phyloP scores from a whole-genome alignment of 2,797 vertebrate species.

The Valencia hispanica region DNA sequence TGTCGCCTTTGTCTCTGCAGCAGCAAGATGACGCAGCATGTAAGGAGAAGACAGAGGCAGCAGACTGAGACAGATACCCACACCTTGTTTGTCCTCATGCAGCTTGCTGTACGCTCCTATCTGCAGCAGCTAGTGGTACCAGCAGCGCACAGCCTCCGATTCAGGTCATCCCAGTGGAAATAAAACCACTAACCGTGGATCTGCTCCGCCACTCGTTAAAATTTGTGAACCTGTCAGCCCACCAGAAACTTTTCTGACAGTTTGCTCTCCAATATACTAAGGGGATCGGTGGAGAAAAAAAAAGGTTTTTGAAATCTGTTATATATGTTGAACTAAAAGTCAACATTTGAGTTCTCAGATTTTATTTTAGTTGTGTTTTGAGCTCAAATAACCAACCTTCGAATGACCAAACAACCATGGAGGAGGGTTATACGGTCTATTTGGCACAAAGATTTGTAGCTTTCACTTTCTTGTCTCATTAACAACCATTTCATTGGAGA shows the following conservation, averaged over 20 bases:
- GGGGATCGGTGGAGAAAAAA: neutral
- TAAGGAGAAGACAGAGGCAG: conserved; percentile 23
- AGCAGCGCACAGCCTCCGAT: conserved; percentile 13
- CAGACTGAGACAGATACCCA: conserved; percentile 30
- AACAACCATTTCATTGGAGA: too few relatives aligned
- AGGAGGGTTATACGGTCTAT: neutral
- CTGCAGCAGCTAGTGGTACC: conserved; percentile 14
- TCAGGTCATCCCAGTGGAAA: conserved; percentile 40
- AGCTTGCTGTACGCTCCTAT: conserved; percentile 18
- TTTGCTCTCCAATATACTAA: neutral
- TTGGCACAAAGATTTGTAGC: too few relatives aligned
- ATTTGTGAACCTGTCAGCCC: conserved; percentile 6
- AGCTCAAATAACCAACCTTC: neutral
- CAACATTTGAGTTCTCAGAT: neutral
- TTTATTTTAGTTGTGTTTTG: neutral
- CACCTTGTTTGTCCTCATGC: conserved; percentile 37
- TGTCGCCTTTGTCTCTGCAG: conserved; percentile 38
- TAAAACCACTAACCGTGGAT: conserved; percentile 42
- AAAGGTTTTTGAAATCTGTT: neutral
- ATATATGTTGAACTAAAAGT: neutral
- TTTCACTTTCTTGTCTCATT: too few relatives aligned
- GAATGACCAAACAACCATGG: neutral
- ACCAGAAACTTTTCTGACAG: conserved; percentile 21
- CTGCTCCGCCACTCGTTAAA: neutral
- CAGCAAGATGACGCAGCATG: conserved; percentile 16